Evolutionary conservation across 2,888 invertebrate species (phyloP).

Genomic region (Oxycera nigricornis): DNA sequence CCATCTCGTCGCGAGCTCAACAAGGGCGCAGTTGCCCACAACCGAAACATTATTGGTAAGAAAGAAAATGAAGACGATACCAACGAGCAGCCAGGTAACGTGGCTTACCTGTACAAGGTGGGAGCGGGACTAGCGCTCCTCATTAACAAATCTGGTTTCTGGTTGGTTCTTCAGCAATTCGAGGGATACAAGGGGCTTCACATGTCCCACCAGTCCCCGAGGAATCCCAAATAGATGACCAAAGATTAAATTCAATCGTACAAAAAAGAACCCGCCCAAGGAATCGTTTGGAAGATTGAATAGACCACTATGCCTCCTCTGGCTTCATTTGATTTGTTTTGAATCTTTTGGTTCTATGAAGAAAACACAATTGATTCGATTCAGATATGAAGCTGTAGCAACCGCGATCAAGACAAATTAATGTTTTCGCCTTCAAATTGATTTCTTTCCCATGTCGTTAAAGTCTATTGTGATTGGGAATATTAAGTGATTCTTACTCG

Average conservation of each 20-base stretch:
- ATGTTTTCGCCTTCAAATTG: not conserved
- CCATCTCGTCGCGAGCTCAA: not conserved
- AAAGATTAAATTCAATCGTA: constrained; percentile 28
- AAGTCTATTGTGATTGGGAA: too few relatives aligned
- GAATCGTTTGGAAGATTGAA: constrained; percentile 2
- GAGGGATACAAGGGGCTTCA: constrained; percentile 17
- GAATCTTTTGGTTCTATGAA: not conserved
- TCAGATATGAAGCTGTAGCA: not conserved
- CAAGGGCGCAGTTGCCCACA: constrained; percentile 8
- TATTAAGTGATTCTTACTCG: too few relatives aligned
- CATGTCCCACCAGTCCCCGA: constrained; percentile 35
- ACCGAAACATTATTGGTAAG: not conserved
- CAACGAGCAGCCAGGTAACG: not conserved
- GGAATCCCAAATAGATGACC: constrained; percentile 37
- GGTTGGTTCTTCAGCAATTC: constrained; percentile 14
- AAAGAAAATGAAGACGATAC: constrained; percentile 16
- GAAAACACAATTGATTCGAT: constrained; percentile 5
- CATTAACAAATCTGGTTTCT: not conserved
- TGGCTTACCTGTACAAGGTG: not conserved
- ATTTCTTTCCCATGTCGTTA: not conserved
- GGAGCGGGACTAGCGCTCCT: not conserved
- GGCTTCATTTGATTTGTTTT: not conserved
- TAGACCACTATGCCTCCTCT: not conserved
- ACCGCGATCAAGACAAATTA: not conserved
- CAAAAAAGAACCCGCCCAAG: constrained; percentile 23